A percentile compares a stretch with the other conserved stretches of the same genome.
phyloP scores from a whole-genome alignment of 2,888 invertebrate species.

The Eugnorisma glareosa region DNA sequence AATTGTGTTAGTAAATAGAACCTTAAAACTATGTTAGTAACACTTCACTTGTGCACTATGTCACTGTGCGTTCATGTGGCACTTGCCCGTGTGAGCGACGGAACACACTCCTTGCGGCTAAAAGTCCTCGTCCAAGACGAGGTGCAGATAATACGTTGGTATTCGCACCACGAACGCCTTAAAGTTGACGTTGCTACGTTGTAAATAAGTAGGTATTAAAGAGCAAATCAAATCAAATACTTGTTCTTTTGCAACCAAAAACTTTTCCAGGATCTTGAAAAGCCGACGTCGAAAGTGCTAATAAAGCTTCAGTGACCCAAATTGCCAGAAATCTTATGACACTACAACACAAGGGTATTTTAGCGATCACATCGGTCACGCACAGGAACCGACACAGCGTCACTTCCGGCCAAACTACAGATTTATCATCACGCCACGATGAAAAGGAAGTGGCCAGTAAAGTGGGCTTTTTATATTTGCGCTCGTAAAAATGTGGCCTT shows the following conservation, averaged over 20 bases:
- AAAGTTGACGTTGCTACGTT: too few species aligned
- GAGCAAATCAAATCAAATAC: not conserved
- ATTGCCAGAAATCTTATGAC: constrained; percentile 41
- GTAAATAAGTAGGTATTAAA: not conserved
- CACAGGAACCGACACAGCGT: constrained; percentile 51
- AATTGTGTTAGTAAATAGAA: too few species aligned
- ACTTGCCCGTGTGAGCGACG: too few species aligned
- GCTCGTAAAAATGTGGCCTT: constrained; percentile 48
- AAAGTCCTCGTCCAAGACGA: too few species aligned
- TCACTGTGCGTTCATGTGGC: too few species aligned
- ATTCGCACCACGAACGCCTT: too few species aligned
- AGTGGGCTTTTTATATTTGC: constrained; percentile 50
- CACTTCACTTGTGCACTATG: too few species aligned
- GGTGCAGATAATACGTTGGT: too few species aligned
- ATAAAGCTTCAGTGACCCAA: constrained; percentile 37
- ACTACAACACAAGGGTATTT: constrained; percentile 33
- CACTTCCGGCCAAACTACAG: constrained; percentile 48
- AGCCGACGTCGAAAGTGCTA: not conserved
- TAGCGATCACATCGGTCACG: constrained; percentile 56
- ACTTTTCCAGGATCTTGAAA: too few species aligned
- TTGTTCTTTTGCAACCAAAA: not conserved
- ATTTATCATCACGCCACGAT: constrained; percentile 62
- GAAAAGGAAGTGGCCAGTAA: constrained; percentile 48
- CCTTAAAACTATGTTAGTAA: too few species aligned
- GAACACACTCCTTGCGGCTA: too few species aligned